Percentiles rank a stretch among this genome's conserved stretches.
Conservation (phyloP, 2,797 vertebrate species). For the Odontamblyopus lacepedii region DNA sequence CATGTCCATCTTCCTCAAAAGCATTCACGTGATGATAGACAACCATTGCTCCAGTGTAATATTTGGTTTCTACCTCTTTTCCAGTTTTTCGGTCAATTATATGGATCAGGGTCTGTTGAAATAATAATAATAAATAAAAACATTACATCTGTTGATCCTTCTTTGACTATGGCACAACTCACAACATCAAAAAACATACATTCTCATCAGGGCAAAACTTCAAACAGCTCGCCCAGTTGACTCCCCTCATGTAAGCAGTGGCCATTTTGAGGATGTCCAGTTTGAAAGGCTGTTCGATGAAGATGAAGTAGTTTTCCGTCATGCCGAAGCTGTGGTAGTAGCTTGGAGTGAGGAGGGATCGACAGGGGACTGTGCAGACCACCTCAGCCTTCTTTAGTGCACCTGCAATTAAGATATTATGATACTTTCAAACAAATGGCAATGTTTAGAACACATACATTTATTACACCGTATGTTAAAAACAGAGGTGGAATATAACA, state of each 20-base stretch:
- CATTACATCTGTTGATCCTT: too few relatives aligned
- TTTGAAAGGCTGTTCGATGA: constrained; percentile 91
- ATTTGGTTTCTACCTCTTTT: constrained; percentile 81
- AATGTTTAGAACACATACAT: background rate
- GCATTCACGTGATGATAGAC: constrained; percentile 93
- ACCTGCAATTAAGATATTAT: background rate
- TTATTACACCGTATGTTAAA: background rate
- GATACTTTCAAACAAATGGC: background rate
- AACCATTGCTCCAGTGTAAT: constrained; percentile 82
- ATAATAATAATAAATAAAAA: constrained; percentile 18
- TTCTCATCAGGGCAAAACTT: constrained; percentile 84
- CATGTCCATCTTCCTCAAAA: constrained; percentile 85
- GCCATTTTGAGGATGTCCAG: constrained; percentile 93
- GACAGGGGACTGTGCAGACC: constrained; percentile 83
- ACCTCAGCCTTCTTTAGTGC: constrained; percentile 82
- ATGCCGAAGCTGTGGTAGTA: constrained; percentile 97
- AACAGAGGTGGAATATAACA: too few relatives aligned
- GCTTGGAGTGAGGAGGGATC: constrained; percentile 86
- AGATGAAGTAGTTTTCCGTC: constrained; percentile 89
- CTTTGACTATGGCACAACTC: background rate
- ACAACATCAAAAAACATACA: constrained; percentile 64
- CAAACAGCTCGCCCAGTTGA: constrained; percentile 94
- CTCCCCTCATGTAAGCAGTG: constrained; percentile 88
- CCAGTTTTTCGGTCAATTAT: constrained; percentile 87
- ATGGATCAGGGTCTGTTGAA: constrained; percentile 88